These are phyloP conservation scores for Bufotes viridis DNA, from an alignment of 2,797 vertebrate species.

Conservation along the genomic window DNA sequence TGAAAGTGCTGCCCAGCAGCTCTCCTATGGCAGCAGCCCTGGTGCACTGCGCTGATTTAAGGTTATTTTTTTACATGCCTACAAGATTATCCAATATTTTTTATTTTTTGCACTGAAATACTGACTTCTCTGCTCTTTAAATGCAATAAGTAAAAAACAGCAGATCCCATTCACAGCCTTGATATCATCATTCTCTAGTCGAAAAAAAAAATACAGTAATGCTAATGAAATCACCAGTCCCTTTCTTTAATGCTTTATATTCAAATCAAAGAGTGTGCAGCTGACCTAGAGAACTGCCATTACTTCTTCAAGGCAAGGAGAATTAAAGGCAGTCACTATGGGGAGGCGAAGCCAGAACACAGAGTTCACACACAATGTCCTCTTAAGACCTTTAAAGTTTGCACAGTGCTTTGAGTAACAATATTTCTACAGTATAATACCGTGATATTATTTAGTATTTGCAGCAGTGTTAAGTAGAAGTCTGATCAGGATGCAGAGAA, in stretches of 20 bases:
- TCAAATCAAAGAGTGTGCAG: slow-evolving; percentile 59
- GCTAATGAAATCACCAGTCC: slow-evolving; percentile 3
- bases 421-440: not conserved
- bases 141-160: slow-evolving; percentile 7
- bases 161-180: not conserved
- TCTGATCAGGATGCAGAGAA: slow-evolving; percentile 58
- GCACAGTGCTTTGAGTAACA: slow-evolving; percentile 42
- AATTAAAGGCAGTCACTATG: slow-evolving; percentile 54
- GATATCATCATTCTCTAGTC: not conserved
- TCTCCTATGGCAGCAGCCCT: slow-evolving; percentile 49
- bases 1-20: slow-evolving; percentile 66
- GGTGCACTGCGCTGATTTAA: slow-evolving; percentile 65
- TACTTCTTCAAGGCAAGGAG: slow-evolving; percentile 40
- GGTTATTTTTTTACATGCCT: slow-evolving; percentile 54
- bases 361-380: slow-evolving; percentile 17
- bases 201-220: slow-evolving; percentile 14
- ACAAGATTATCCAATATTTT: slow-evolving; percentile 61
- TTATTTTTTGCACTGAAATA: slow-evolving; percentile 33
- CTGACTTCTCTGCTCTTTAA: slow-evolving; percentile 33
- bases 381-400: slow-evolving; percentile 65
- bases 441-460: slow-evolving; percentile 64
- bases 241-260: slow-evolving; percentile 22
- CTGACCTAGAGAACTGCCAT: slow-evolving; percentile 50
- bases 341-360: slow-evolving; percentile 46
- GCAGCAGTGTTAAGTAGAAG: not conserved